Conservation (phyloP, 2,797 vertebrate genomes). For the Epinephelus malabaricus region DNA sequence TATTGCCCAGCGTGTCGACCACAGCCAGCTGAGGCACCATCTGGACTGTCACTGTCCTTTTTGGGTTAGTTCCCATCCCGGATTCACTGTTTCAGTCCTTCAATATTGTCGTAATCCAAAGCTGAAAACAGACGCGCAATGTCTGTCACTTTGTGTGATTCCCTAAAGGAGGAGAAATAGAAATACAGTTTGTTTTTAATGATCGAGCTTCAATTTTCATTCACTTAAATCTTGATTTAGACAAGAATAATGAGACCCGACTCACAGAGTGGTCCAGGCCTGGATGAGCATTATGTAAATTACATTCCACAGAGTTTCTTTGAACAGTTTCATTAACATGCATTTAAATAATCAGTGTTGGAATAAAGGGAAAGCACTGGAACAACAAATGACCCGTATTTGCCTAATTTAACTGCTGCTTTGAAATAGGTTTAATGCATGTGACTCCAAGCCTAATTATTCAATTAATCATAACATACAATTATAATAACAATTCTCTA, state of each 20-base stretch:
- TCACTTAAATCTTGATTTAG: constrained; percentile 14
- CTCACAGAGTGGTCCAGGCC: not conserved
- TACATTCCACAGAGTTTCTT: constrained; percentile 1
- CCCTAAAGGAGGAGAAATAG: constrained; percentile 71
- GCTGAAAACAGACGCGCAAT: constrained; percentile 46
- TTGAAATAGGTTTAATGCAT: constrained; percentile 13
- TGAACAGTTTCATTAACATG: constrained; percentile 5
- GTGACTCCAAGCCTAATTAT: not conserved
- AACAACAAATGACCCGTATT: constrained; percentile 14
- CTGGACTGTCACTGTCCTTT: constrained; percentile 89
- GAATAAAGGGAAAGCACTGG: constrained; percentile 20
- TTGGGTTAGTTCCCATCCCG: constrained; percentile 94
- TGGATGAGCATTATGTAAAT: constrained; percentile 12
- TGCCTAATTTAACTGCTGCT: not conserved
- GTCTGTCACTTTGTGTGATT: constrained; percentile 39
- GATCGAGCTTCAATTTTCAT: constrained; percentile 9
- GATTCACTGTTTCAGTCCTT: constrained; percentile 62
- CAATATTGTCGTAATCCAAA: constrained; percentile 74
- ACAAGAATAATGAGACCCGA: constrained; percentile 21
- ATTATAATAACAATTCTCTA: not conserved
- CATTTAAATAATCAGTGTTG: constrained; percentile 36
- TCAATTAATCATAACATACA: not conserved
- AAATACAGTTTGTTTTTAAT: constrained; percentile 47
- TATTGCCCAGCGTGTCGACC: constrained; percentile 82
- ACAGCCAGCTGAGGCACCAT: constrained; percentile 84